These are phyloP conservation scores for Hydrolagus affinis DNA, from an alignment of 2,113 vertebrate species.

Conservation along the genomic window DNA sequence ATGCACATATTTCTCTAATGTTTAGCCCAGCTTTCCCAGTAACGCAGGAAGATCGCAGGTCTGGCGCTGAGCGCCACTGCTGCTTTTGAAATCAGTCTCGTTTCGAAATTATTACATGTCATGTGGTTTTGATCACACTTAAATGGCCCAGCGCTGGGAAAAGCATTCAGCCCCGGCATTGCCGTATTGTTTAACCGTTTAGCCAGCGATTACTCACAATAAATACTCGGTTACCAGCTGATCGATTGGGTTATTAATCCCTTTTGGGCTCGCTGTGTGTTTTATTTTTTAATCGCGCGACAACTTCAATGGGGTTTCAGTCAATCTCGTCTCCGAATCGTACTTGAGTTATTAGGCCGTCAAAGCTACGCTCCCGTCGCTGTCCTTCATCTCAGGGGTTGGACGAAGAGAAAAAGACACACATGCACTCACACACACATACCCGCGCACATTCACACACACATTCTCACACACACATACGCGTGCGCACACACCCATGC, in stretches of 20 bases:
- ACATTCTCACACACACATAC: too few species aligned
- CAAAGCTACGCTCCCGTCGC: too few species aligned
- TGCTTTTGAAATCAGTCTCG: constrained; percentile 31
- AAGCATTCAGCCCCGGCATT: not conserved
- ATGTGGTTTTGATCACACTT: constrained; percentile 22
- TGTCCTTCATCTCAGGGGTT: too few species aligned
- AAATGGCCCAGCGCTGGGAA: constrained; percentile 5
- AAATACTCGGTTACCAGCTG: not conserved
- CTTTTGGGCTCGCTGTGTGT: constrained; percentile 9
- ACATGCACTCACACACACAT: too few species aligned
- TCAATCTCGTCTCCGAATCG: not conserved
- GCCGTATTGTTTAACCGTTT: not conserved
- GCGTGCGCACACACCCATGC: too few species aligned
- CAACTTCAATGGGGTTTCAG: not conserved
- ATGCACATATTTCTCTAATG: constrained; percentile 16
- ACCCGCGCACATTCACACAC: too few species aligned
- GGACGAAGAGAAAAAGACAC: too few species aligned
- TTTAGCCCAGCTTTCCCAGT: constrained; percentile 26
- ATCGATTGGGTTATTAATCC: constrained; percentile 19
- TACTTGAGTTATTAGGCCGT: too few species aligned
- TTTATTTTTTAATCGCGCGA: not conserved
- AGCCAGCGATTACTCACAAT: not conserved
- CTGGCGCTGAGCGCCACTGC: constrained; percentile 14
- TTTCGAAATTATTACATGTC: not conserved
- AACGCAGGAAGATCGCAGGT: constrained; percentile 26